phyloP scores from a whole-genome alignment of 2,797 vertebrate genomes.

The Myotis vivesi region DNA sequence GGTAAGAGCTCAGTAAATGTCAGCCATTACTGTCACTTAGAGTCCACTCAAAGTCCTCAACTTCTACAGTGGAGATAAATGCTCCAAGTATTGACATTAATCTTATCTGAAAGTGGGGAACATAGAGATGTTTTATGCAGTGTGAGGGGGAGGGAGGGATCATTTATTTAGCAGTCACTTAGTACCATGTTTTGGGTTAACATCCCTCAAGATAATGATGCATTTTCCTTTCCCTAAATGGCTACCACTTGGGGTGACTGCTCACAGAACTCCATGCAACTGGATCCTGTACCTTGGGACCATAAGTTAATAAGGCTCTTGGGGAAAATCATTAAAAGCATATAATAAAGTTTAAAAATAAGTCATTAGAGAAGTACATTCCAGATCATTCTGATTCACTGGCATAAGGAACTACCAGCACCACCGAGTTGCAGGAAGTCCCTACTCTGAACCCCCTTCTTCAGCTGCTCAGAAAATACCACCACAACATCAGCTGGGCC shows the following conservation, averaged over 20 bases:
- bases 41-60: not conserved
- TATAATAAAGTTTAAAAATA: not conserved
- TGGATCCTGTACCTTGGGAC: not conserved
- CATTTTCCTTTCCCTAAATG: not conserved
- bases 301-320: not conserved
- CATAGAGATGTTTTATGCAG: not conserved
- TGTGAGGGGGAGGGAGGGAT: not conserved
- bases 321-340: not conserved
- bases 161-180: not conserved
- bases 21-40: not conserved
- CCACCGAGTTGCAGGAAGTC: not conserved
- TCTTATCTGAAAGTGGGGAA: not conserved
- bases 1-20: not conserved
- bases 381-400: not conserved
- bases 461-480: not conserved
- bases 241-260: not conserved
- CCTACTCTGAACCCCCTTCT: not conserved
- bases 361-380: not conserved
- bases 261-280: not conserved
- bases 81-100: fast-evolving
- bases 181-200: not conserved
- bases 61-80: not conserved
- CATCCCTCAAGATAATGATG: not conserved
- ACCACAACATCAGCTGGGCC: no score
- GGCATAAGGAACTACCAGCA: not conserved